Evolutionary conservation across 2,888 invertebrate species (phyloP).

Genomic region (Drosophila falleni): DNA sequence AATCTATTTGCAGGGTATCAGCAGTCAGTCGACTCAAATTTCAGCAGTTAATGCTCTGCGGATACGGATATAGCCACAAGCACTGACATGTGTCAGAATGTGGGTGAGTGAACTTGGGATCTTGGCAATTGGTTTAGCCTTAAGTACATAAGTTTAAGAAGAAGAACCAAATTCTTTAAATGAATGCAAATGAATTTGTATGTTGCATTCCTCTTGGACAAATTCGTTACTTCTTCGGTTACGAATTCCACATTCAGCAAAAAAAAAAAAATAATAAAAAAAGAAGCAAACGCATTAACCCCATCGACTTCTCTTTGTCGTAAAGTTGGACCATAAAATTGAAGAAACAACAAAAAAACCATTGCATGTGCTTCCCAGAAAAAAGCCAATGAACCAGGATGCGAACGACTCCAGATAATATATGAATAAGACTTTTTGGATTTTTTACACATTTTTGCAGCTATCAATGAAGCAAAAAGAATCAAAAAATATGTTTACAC

Average conservation of each 20-base stretch:
- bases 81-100: conserved; percentile 34
- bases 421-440: conserved; percentile 12
- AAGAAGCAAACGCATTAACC: conserved; percentile 48
- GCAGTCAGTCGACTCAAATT: conserved; percentile 5
- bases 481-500: conserved; percentile 11
- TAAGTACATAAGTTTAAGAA: background rate
- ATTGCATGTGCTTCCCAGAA: conserved; percentile 44
- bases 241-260: conserved; percentile 1
- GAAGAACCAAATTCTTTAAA: conserved; percentile 7
- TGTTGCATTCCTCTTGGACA: conserved; percentile 34
- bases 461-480: background rate
- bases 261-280: background rate
- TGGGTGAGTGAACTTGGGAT: conserved; percentile 42
- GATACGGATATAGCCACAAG: conserved; percentile 40
- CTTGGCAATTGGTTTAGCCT: conserved; percentile 5
- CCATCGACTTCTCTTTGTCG: conserved; percentile 60
- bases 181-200: conserved; percentile 21
- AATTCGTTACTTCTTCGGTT: conserved; percentile 19
- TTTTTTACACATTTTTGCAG: conserved; percentile 2
- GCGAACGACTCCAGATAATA: conserved; percentile 6
- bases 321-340: conserved; percentile 68
- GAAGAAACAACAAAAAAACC: conserved; percentile 46
- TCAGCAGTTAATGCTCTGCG: conserved; percentile 27
- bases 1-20: conserved; percentile 29
- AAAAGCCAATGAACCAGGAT: conserved; percentile 49